Percentiles rank a stretch among this genome's conserved stretches.
These are phyloP conservation scores for Elanoides forficatus DNA, from an alignment of 2,113 vertebrate genomes.

Conservation along the genomic window DNA sequence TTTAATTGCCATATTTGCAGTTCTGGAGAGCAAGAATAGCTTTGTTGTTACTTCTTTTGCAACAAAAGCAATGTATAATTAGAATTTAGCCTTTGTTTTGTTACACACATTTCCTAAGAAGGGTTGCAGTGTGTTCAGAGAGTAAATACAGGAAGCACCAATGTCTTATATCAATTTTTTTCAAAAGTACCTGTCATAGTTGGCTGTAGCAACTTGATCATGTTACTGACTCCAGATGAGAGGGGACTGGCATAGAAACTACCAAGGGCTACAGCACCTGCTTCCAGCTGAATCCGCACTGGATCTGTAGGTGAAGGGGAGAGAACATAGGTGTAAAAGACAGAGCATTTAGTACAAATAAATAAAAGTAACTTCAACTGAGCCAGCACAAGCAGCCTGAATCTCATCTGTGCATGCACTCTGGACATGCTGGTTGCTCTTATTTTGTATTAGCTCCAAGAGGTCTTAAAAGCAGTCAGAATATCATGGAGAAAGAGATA, in stretches of 20 bases:
- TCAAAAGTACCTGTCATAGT: conserved; percentile 80
- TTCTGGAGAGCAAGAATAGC: not conserved
- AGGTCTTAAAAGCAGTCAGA: not conserved
- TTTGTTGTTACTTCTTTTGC: not conserved
- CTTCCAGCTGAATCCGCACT: conserved; percentile 81
- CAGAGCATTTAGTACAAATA: not conserved
- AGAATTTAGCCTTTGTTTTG: not conserved
- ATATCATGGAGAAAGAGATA: not conserved
- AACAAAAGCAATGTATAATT: not conserved
- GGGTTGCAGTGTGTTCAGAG: not conserved
- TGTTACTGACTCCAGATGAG: conserved; percentile 81
- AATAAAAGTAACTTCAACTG: not conserved
- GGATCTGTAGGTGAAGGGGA: conserved; percentile 68
- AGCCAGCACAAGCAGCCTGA: not conserved
- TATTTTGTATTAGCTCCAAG: not conserved
- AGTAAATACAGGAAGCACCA: not conserved
- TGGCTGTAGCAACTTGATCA: conserved; percentile 87
- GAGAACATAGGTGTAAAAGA: not conserved
- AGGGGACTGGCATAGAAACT: conserved; percentile 86
- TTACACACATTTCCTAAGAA: not conserved
- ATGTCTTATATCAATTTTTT: not conserved
- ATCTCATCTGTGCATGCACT: not conserved
- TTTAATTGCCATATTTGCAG: not conserved
- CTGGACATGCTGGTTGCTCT: not conserved
- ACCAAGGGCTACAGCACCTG: conserved; percentile 83